Base-by-base conservation (phyloP, 2,113 vertebrate species). In the Proterorhinus semilunaris region DNA sequence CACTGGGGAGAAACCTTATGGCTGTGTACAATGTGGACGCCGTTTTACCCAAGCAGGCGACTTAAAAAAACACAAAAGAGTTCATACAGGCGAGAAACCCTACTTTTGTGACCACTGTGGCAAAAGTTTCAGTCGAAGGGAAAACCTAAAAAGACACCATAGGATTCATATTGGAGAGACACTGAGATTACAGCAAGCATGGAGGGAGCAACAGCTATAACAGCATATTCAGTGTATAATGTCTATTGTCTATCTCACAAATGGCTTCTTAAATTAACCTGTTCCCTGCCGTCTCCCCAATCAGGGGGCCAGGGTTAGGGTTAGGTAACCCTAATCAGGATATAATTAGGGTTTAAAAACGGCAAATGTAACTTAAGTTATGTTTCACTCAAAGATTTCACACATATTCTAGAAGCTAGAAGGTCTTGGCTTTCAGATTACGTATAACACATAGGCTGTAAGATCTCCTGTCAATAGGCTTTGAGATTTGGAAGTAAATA, bases 51-150 rank as follows among this genome's bases (percentile, higher is more conserved):
- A 93, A 80, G 88, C 90, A 0, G 91, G 91, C 13, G 91, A 93
- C 81, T 83, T 93, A 71, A 93, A 89, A 45, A 93, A 92, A 77
- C 92, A 93, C 71, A 89, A 87, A 80, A 78, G 91, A 55, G 90
- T 91, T 44, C 92, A 93, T 81, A 93, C 92, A 0, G 92, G 92
- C 0, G 92, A 93, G 81, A 91, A 91, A 67, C 92, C 92, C 0
- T 93, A 93, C 71, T 87, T 82, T 70, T 93, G 92, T 76, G 71
- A 49, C 74, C 88, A 87, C 58, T 93, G 92, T 10, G 92, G 92
- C 0, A 93, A 92, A 78, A 91, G 83, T 68, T 93, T 93, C 73
- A 92, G 90, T 59, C 87, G 91, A 36, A 85, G 89, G 8, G 91
- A 91, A 76, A 93, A 93, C 62, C 85, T 92, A 47, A 92, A 90